Percentiles rank a stretch among this genome's conserved stretches.
Evolutionary conservation across 2,113 vertebrate genomes (phyloP).

Genomic region (Prochilodus magdalenae): DNA sequence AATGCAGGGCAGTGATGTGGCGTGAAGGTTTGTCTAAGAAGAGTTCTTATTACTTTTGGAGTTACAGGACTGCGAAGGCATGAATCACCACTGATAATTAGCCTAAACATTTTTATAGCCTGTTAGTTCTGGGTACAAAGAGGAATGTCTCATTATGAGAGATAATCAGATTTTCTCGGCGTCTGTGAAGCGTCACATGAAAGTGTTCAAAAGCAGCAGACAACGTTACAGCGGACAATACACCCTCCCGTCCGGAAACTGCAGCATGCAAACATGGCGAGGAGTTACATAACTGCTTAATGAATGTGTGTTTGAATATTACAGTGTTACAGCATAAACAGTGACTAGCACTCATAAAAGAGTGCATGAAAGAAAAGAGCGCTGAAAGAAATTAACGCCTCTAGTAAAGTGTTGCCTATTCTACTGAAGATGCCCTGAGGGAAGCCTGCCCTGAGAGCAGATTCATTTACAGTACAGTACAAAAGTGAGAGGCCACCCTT

Average conservation of each 20-base stretch:
- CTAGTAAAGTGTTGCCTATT: not conserved
- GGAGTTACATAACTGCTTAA: not conserved
- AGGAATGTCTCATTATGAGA: constrained; percentile 9
- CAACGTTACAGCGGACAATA: not conserved
- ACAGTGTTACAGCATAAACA: not conserved
- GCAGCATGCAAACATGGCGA: not conserved
- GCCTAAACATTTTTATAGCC: constrained; percentile 21
- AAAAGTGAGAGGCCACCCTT: too few relatives aligned
- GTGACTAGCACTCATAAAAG: not conserved
- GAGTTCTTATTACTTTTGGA: not conserved
- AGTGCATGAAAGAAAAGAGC: not conserved
- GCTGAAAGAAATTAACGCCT: not conserved
- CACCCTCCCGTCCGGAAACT: not conserved
- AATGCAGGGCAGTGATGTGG: not conserved
- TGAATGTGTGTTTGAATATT: not conserved
- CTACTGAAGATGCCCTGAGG: not conserved
- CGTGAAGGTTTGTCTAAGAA: not conserved
- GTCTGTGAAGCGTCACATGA: constrained; percentile 18
- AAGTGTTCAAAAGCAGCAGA: not conserved
- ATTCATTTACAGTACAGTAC: too few relatives aligned
- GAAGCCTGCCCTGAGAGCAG: not conserved
- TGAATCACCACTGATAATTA: constrained; percentile 1
- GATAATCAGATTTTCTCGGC: constrained; percentile 7
- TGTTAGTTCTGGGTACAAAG: constrained; percentile 11
- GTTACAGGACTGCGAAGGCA: not conserved